Percentiles rank a stretch among this genome's conserved stretches.
These are phyloP conservation scores for Homarus gammarus DNA, from an alignment of 2,888 invertebrate species.

Conservation along the genomic window DNA sequence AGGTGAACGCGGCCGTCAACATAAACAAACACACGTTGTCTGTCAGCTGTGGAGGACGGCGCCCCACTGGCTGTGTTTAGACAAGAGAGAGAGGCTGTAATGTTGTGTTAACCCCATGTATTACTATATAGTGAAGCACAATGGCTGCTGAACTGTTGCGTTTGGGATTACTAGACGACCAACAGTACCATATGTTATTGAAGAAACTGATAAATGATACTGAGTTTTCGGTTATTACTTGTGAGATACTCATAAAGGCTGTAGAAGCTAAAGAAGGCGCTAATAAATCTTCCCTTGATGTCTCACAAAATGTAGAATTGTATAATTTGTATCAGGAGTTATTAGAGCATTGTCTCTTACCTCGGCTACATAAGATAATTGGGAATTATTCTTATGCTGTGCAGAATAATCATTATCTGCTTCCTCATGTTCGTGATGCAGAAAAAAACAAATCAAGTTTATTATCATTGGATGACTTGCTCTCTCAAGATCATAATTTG, in stretches of 20 bases:
- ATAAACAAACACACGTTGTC: too few relatives aligned
- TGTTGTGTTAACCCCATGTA: too few relatives aligned
- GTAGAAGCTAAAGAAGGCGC: background rate
- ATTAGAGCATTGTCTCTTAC: background rate
- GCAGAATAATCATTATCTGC: background rate
- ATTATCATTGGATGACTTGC: background rate
- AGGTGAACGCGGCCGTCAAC: too few relatives aligned
- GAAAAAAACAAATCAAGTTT: background rate
- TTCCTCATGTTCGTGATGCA: background rate
- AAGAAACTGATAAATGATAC: background rate
- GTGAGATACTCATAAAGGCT: background rate
- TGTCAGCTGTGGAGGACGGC: too few relatives aligned
- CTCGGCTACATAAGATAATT: background rate
- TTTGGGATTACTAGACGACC: slow-evolving; percentile 5
- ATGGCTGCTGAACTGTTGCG: slow-evolving; percentile 11
- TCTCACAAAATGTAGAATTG: background rate
- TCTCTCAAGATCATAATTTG: background rate
- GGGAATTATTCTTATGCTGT: background rate
- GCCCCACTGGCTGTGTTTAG: too few relatives aligned
- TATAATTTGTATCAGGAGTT: background rate
- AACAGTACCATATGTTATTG: background rate
- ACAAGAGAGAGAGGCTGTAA: too few relatives aligned
- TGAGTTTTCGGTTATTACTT: background rate
- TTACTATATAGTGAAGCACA: too few relatives aligned
- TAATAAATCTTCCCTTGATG: background rate